Base-by-base conservation (phyloP, 2,888 invertebrate genomes). In the Physocephala rufipes region DNA sequence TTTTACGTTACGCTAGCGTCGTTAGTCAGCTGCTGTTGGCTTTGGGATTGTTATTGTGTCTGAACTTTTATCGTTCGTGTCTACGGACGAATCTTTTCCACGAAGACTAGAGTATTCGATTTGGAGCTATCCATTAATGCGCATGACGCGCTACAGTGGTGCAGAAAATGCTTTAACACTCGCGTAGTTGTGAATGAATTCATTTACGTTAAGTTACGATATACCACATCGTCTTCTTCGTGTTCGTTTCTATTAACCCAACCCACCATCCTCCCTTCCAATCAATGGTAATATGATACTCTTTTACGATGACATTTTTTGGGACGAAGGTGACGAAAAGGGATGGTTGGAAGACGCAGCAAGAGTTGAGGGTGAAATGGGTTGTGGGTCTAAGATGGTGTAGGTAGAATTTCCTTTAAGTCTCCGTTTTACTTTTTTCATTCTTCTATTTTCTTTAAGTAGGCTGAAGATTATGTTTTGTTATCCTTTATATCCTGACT, bases 101-200 rank as follows among this genome's bases (percentile, higher is more conserved):
- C 55, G 16, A 24, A 49, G 13, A 19, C 49, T 30, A 19, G 43
- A 67, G 53, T 21, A 43, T 45, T 59, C 36, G 16, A 45, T 26
- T n/a, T 16, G 66, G 55, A 55, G 12, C 43, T 62, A 1, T 1
- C 21, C 15, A 4, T 19, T 16, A 24, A 1, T 5, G 30, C 2
- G n/a, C 21, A 26, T 16, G 71, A 73, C 74, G 76, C 73, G 12
- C 21, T 16, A 76, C 73, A 74, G 75, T 74, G 62, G n/a, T 15
- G 55, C 49, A 9, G 26, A 51, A 45, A 71, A 71, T 51, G 71
- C 49, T 9, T 65, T 21, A 53, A 53, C 53, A 21, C 58, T 15
- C 24, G 28, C 28, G 53, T n/a, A 55, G 45, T 74, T 75, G 73
- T 75, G 75, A 75, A 75, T 75, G 75, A 74, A 74, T 64, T 51